Conservation (phyloP, 1,140 invertebrate genomes). For the Drosophila obscura region DNA sequence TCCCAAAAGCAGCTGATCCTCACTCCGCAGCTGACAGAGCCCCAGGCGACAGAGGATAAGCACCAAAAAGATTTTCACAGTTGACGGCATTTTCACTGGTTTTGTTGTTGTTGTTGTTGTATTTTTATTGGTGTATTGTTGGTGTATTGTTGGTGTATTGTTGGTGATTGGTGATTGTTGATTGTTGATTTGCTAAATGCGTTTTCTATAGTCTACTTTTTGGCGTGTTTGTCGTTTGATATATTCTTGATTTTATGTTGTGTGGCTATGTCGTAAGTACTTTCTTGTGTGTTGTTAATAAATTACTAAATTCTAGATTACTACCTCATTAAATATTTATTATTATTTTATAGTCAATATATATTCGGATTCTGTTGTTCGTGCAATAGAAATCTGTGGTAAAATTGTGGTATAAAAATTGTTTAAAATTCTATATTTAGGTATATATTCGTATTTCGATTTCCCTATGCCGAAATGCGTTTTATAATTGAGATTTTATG, state of each 20-base stretch:
- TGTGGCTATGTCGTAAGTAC: slow-evolving; percentile 54
- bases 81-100: slow-evolving; percentile 42
- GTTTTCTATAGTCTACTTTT: slow-evolving; percentile 71
- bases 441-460: too few relatives aligned
- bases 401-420: slow-evolving; percentile 54
- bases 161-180: slow-evolving; percentile 21
- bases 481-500: slow-evolving; percentile 48
- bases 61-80: slow-evolving; percentile 32
- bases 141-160: slow-evolving; percentile 13
- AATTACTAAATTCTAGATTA: slow-evolving; percentile 66
- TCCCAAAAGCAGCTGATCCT: slow-evolving; percentile 62
- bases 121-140: slow-evolving; percentile 9
- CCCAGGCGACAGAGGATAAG: slow-evolving; percentile 57
- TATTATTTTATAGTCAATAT: slow-evolving; percentile 24
- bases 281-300: slow-evolving; percentile 63
- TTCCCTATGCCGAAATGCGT: slow-evolving; percentile 9
- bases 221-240: slow-evolving; percentile 46
- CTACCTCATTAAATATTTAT: slow-evolving; percentile 56
- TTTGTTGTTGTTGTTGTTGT: not conserved
- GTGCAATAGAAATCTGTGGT: slow-evolving; percentile 41
- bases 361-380: slow-evolving; percentile 10
- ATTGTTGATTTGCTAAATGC: slow-evolving; percentile 51
- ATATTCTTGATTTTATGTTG: slow-evolving; percentile 35
- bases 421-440: slow-evolving; percentile 38
- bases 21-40: slow-evolving; percentile 54